Conservation (phyloP, 2,797 vertebrate genomes). For the Tinamus major region DNA sequence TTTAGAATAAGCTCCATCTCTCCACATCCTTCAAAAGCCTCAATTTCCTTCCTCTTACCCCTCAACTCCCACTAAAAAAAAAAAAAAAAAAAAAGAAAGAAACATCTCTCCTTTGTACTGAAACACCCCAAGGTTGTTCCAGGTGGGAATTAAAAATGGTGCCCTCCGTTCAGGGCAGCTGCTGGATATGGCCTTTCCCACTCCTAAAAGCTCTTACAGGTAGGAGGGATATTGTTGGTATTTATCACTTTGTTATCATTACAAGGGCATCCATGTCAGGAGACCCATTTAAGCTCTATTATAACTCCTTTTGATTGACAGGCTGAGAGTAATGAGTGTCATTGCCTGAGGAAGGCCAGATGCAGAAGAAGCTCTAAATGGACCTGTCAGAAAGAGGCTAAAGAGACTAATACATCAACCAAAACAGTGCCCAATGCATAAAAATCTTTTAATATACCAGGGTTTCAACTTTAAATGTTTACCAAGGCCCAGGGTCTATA, state of each 20-base stretch:
- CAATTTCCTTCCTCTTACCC: accelerated
- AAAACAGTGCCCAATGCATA: background rate
- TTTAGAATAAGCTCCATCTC: background rate
- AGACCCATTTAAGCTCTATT: background rate
- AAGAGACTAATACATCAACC: slow-evolving; percentile 30
- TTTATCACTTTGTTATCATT: background rate
- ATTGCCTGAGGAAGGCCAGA: slow-evolving; percentile 17
- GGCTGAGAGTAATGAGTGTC: slow-evolving; percentile 33
- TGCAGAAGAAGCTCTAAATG: slow-evolving; percentile 18
- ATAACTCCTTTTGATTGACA: slow-evolving; percentile 40
- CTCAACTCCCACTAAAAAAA: background rate
- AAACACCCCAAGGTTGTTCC: background rate
- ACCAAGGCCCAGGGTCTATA: background rate
- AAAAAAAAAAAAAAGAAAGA: too few species aligned
- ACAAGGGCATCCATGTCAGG: background rate
- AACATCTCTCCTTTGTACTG: background rate
- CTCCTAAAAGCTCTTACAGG: background rate
- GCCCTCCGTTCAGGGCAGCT: too few species aligned
- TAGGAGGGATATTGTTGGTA: background rate
- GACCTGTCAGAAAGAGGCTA: slow-evolving; percentile 55
- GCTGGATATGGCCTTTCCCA: background rate
- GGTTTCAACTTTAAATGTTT: slow-evolving; percentile 43
- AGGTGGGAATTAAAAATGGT: background rate
- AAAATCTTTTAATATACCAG: background rate
- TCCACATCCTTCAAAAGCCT: background rate